A percentile compares a stretch with the other conserved stretches of the same genome.
Conservation (phyloP, 2,797 vertebrate species). For the Fundulus diaphanus region DNA sequence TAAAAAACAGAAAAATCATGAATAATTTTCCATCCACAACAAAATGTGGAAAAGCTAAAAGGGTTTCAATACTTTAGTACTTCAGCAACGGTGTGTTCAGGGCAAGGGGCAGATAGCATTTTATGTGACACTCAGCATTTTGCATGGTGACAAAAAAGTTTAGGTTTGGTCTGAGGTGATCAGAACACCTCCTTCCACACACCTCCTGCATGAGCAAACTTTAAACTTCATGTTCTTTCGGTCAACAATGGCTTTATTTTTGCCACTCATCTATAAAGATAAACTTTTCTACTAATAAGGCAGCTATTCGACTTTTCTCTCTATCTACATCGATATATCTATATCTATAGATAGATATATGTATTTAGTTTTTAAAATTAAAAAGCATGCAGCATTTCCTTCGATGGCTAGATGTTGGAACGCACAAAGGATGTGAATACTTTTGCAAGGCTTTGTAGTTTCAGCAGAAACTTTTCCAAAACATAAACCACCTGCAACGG, state of each 20-base stretch:
- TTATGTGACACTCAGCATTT: neutral
- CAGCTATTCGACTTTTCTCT: neutral
- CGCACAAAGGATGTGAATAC: neutral
- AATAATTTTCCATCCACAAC: neutral
- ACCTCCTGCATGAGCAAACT: neutral
- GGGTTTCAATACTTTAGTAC: no score
- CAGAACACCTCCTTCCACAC: neutral
- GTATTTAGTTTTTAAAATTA: neutral
- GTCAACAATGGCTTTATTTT: neutral
- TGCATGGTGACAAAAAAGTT: neutral
- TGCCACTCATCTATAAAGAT: neutral
- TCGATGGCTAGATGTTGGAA: neutral
- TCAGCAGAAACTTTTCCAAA: slow-evolving; percentile 66
- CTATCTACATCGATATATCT: no score
- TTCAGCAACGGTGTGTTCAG: neutral
- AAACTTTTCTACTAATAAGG: neutral
- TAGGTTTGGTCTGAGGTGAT: neutral
- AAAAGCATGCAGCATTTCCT: neutral
- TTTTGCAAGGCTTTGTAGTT: neutral
- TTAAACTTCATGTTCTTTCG: neutral
- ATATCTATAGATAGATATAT: neutral
- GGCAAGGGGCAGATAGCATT: neutral
- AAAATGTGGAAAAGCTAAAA: neutral
- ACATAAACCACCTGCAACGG: slow-evolving; percentile 60
- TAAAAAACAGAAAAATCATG: neutral